Percentiles rank a stretch among this genome's conserved stretches.
These are phyloP conservation scores for Arenaria interpres DNA, from an alignment of 2,113 vertebrate genomes.

Conservation along the genomic window DNA sequence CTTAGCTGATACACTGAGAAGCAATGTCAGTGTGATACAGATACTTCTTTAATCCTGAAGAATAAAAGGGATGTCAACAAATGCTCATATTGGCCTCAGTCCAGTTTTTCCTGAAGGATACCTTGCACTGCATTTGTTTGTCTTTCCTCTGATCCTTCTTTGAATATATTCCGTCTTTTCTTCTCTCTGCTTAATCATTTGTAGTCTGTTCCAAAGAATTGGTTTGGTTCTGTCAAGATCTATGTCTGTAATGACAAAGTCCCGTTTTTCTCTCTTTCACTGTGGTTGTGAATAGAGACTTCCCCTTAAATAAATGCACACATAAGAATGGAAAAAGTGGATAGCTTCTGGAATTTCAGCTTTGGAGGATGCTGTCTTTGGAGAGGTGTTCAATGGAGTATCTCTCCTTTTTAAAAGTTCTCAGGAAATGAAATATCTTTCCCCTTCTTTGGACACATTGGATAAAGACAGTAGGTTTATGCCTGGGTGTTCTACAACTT, in stretches of 20 bases:
- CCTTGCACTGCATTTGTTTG: background rate
- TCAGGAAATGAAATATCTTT: background rate
- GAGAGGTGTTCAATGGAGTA: background rate
- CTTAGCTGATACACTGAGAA: background rate
- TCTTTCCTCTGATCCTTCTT: background rate
- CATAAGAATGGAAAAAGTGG: background rate
- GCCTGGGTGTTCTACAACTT: background rate
- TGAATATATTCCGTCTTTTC: background rate
- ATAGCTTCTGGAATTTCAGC: background rate
- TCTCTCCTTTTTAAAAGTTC: background rate
- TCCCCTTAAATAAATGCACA: background rate
- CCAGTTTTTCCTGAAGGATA: background rate
- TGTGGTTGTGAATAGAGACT: background rate
- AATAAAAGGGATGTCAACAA: background rate
- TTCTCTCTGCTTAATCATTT: background rate
- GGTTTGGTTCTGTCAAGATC: background rate
- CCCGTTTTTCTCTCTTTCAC: rapidly evolving
- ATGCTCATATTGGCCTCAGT: background rate
- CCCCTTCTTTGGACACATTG: background rate
- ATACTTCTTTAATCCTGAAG: background rate
- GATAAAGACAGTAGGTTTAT: background rate
- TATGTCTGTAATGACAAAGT: background rate
- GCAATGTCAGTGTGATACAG: background rate
- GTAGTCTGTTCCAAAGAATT: background rate
- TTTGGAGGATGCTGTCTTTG: background rate